Percentiles rank a stretch among this genome's conserved stretches.
Conservation (phyloP, 2,888 invertebrate genomes). For the Acronicta leporina region DNA sequence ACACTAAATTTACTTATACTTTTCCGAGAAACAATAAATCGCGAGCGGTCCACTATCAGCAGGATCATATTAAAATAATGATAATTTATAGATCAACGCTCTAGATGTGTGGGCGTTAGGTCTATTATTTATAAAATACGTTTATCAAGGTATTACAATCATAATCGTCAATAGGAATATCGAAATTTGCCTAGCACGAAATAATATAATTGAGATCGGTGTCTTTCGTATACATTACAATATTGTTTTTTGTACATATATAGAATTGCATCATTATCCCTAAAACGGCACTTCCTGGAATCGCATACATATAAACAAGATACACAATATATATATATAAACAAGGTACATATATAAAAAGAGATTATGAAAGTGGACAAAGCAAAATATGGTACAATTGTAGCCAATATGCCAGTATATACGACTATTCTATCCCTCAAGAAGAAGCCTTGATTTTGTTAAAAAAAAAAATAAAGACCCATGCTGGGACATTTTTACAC, state of each 20-base stretch:
- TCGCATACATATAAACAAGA: too few species aligned
- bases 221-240: conserved; percentile 8
- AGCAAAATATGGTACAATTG: too few species aligned
- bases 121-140: conserved; percentile 39
- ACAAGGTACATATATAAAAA: too few species aligned
- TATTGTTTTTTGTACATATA: too few species aligned
- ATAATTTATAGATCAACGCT: conserved; percentile 34
- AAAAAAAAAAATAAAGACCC: too few species aligned
- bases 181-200: conserved; percentile 37
- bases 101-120: conserved; percentile 34
- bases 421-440: too few species aligned
- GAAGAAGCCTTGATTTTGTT: too few species aligned
- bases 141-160: conserved; percentile 44
- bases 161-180: conserved; percentile 37
- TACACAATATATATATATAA: too few species aligned
- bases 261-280: neutral
- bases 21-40: conserved; percentile 32
- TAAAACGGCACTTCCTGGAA: too few species aligned
- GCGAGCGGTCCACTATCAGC: conserved; percentile 18
- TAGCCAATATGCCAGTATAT: too few species aligned
- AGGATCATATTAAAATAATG: conserved; percentile 43
- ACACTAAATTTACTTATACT: conserved; percentile 12
- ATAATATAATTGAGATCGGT: conserved; percentile 26
- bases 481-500: too few species aligned
- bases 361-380: too few species aligned